These are phyloP conservation scores for Diorhabda elongata DNA, from an alignment of 1,140 invertebrate species.

Conservation along the genomic window DNA sequence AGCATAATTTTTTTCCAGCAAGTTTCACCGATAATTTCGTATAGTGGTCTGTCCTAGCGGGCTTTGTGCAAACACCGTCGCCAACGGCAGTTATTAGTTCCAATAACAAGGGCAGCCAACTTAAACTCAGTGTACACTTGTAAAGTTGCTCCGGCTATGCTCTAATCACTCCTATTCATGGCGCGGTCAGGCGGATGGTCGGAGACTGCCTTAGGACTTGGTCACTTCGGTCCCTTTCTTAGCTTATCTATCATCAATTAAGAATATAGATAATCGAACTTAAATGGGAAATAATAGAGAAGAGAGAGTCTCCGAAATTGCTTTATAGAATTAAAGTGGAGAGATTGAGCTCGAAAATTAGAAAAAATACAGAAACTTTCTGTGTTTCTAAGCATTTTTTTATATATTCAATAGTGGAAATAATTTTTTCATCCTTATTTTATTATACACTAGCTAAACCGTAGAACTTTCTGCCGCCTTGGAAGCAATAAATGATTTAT, in stretches of 20 bases:
- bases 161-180: slow-evolving; percentile 41
- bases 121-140: slow-evolving; percentile 31
- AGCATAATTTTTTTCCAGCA: slow-evolving; percentile 5
- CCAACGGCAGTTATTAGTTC: slow-evolving; percentile 40
- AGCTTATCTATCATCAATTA: slow-evolving; percentile 31
- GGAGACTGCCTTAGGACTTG: slow-evolving; percentile 29
- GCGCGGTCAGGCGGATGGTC: slow-evolving; percentile 21
- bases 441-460: no score
- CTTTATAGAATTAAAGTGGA: not conserved
- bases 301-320: not conserved
- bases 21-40: slow-evolving; percentile 30
- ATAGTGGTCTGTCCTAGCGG: slow-evolving; percentile 33
- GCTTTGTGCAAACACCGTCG: slow-evolving; percentile 30
- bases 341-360: no score
- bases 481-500: no score
- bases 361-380: no score
- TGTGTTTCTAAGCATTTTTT: no score
- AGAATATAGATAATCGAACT: slow-evolving; percentile 21
- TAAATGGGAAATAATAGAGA: slow-evolving; percentile 1
- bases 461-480: no score
- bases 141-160: slow-evolving; percentile 32
- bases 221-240: slow-evolving; percentile 31
- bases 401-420: no score
- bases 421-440: no score
- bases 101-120: slow-evolving; percentile 39